A percentile compares a stretch with the other conserved stretches of the same genome.
Conservation (phyloP, 2,797 vertebrate species). For the Tangara arthus region DNA sequence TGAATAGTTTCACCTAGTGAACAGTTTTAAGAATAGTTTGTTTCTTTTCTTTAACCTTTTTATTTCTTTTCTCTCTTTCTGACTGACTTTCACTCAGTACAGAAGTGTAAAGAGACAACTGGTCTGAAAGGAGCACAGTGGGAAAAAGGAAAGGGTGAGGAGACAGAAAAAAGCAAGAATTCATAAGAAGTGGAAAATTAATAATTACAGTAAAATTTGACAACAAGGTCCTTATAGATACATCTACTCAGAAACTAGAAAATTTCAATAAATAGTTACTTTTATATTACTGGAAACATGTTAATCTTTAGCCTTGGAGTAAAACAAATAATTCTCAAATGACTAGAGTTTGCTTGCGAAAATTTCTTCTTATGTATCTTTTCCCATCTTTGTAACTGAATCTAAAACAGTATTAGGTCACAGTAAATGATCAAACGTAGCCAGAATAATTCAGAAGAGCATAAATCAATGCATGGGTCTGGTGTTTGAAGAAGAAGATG, state of each 20-base stretch:
- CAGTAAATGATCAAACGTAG: background rate
- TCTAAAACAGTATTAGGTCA: background rate
- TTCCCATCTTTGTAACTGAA: background rate
- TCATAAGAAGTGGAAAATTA: background rate
- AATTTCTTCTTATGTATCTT: background rate
- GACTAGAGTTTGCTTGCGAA: background rate
- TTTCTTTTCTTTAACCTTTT: background rate
- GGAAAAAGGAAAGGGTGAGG: background rate
- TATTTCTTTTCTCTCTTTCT: background rate
- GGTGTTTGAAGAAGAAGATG: background rate
- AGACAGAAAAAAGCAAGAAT: background rate
- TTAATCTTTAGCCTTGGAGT: background rate
- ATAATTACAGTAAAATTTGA: background rate
- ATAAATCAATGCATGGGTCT: background rate
- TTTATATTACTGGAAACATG: background rate
- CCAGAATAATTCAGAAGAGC: background rate
- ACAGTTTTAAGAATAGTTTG: background rate
- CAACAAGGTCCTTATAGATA: background rate
- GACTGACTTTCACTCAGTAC: background rate
- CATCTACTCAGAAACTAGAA: background rate
- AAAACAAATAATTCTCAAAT: fast-evolving
- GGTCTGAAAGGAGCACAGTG: background rate
- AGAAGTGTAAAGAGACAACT: background rate
- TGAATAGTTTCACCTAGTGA: slow-evolving; percentile 11
- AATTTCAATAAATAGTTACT: background rate